Percentiles rank a stretch among this genome's conserved stretches.
Conservation (phyloP, 2,113 vertebrate genomes). For the Philantomba maxwellii region DNA sequence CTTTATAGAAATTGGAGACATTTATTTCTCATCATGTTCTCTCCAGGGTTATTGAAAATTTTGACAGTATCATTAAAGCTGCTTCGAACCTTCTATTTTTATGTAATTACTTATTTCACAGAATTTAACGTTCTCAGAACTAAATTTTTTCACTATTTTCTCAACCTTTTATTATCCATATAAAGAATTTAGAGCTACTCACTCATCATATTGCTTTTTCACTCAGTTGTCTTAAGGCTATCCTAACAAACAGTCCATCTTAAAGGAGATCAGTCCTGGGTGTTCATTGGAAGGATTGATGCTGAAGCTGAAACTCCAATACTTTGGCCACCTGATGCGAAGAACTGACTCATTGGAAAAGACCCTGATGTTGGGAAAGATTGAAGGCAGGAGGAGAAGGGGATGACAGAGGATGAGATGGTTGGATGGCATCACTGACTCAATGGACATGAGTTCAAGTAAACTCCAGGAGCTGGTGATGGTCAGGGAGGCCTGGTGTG, state of each 20-base stretch:
- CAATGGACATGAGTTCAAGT: background rate
- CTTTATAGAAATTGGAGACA: background rate
- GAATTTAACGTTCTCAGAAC: background rate
- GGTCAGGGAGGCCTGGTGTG: background rate
- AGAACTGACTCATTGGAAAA: background rate
- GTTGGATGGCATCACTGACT: fast-evolving
- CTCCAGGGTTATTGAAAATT: background rate
- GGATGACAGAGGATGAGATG: background rate
- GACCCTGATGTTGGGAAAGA: background rate
- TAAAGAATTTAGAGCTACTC: background rate
- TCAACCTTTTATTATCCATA: background rate
- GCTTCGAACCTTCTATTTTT: background rate
- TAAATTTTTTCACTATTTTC: background rate
- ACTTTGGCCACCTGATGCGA: background rate
- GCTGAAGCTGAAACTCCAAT: background rate
- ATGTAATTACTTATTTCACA: slow-evolving; percentile 5
- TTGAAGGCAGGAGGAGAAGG: background rate
- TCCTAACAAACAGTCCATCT: background rate
- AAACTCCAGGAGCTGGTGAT: background rate
- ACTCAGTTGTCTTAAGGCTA: background rate
- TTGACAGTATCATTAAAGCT: slow-evolving; percentile 3
- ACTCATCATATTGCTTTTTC: background rate
- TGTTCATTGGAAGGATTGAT: background rate
- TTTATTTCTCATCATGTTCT: background rate
- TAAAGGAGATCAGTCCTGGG: background rate